These are phyloP conservation scores for Myotis pilosus DNA, from an alignment of 2,797 vertebrate genomes.

Conservation along the genomic window DNA sequence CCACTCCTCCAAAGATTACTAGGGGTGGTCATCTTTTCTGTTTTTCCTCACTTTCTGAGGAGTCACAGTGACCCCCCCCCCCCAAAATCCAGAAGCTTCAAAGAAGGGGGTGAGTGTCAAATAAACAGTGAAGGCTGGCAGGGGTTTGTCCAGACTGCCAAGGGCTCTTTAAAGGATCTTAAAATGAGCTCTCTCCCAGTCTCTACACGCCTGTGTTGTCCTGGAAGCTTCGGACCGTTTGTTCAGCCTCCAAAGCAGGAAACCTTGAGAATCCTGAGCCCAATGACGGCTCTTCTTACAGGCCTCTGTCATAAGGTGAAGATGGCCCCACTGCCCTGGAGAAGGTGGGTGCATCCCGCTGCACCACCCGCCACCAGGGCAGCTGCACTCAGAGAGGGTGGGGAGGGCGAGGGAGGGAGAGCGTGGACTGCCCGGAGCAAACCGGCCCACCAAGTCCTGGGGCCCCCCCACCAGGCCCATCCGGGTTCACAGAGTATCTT, in stretches of 20 bases:
- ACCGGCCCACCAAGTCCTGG: rapidly evolving
- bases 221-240: background rate
- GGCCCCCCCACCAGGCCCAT: background rate
- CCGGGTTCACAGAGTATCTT: conserved; percentile 1
- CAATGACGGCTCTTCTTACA: background rate
- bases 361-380: rapidly evolving
- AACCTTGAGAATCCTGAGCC: background rate
- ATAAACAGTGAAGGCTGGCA: background rate
- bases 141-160: background rate
- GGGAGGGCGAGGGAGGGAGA: too few relatives aligned
- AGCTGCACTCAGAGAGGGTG: background rate
- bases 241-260: background rate
- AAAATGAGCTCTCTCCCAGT: background rate
- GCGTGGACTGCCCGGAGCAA: background rate
- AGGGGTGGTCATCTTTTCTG: background rate
- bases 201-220: background rate
- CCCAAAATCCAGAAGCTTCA: background rate
- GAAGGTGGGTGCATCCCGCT: background rate
- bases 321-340: background rate
- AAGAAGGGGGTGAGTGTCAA: background rate
- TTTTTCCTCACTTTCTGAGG: background rate
- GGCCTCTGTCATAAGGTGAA: background rate
- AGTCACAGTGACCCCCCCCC: background rate
- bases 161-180: background rate
- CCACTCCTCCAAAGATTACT: background rate